These are phyloP conservation scores for Macrosteles quadrilineatus DNA, from an alignment of 1,140 invertebrate species.

Conservation along the genomic window DNA sequence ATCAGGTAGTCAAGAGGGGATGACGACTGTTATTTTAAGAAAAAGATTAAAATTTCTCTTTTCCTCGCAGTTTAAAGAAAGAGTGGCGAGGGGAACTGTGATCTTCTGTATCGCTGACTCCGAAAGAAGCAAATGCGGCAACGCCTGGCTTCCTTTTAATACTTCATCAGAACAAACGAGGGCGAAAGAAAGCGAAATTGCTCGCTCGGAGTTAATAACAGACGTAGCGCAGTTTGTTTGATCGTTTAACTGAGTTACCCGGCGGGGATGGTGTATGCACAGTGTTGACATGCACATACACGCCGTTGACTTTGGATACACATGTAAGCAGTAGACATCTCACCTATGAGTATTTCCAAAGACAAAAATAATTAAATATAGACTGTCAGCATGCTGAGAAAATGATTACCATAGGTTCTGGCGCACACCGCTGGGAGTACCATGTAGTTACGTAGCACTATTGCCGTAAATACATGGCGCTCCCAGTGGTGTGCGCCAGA, in stretches of 20 bases:
- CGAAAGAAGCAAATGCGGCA: constrained; percentile 27
- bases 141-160: constrained; percentile 26
- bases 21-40: constrained; percentile 24
- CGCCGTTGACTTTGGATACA: too few species aligned
- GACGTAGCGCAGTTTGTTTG: not conserved
- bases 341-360: too few species aligned
- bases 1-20: constrained; percentile 23
- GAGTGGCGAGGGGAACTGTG: not conserved
- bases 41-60: constrained; percentile 21
- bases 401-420: too few species aligned
- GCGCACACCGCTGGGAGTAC: too few species aligned
- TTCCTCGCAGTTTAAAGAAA: not conserved
- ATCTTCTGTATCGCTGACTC: constrained; percentile 27
- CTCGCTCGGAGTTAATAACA: constrained; percentile 21
- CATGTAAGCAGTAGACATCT: too few species aligned
- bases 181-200: constrained; percentile 28
- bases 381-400: too few species aligned
- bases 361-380: too few species aligned
- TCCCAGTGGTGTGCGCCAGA: too few species aligned
- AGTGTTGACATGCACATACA: too few species aligned
- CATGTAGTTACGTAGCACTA: too few species aligned
- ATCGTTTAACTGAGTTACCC: not conserved
- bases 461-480: too few species aligned
- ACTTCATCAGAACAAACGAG: constrained; percentile 25
- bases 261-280: too few species aligned